Percentiles rank a stretch among this genome's conserved stretches.
phyloP scores from a whole-genome alignment of 2,888 invertebrate species.

The Entomobrya proxima region DNA sequence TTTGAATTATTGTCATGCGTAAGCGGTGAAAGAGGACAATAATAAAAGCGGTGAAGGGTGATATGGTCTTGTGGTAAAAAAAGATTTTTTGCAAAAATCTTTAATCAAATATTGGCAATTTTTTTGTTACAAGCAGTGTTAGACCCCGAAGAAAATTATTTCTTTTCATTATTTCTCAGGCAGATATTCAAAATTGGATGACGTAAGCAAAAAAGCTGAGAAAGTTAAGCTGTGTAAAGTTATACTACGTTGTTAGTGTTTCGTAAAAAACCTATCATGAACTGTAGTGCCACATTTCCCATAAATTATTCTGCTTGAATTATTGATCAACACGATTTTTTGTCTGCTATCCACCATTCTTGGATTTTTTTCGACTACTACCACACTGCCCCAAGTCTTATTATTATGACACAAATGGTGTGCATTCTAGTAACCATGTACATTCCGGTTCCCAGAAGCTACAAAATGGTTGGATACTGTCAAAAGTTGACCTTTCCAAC shows the following conservation, averaged over 20 bases:
- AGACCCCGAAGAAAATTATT: background rate
- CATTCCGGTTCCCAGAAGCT: too few relatives aligned
- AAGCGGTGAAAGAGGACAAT: too few relatives aligned
- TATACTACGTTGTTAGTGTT: too few relatives aligned
- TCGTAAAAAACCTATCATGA: background rate
- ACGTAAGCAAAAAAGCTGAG: background rate
- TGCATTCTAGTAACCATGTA: too few relatives aligned
- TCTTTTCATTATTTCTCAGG: background rate
- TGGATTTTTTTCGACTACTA: too few relatives aligned
- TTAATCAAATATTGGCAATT: background rate
- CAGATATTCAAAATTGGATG: background rate
- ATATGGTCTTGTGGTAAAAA: background rate
- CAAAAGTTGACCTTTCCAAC: too few relatives aligned
- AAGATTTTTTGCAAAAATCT: background rate
- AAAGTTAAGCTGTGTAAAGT: too few relatives aligned
- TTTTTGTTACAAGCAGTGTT: background rate
- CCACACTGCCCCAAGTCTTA: too few relatives aligned
- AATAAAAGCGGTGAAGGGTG: slow-evolving; percentile 10
- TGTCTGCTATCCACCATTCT: too few relatives aligned
- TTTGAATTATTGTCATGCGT: too few relatives aligned
- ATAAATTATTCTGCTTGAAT: background rate
- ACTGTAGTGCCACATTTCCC: background rate
- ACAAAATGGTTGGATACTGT: too few relatives aligned
- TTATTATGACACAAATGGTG: too few relatives aligned
- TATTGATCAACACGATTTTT: background rate